Evolutionary conservation across 2,113 vertebrate species (phyloP), one percentile per base, ranked within the genome.

Genomic region (Origma solitaria): DNA sequence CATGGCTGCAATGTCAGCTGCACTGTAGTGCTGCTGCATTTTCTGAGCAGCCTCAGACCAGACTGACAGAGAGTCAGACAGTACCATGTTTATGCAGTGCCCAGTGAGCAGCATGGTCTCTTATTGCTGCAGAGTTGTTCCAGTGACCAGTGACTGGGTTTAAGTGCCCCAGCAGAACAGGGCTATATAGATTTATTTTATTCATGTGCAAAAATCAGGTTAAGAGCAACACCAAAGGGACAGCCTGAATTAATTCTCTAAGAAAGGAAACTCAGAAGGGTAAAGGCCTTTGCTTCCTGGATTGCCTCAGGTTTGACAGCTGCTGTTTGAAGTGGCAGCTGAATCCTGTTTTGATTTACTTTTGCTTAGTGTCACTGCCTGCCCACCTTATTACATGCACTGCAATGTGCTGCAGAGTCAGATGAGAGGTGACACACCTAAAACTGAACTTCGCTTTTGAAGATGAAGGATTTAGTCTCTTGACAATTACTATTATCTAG

Each of bases 81-180:
- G 27, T 13, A 7, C 33, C 83, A 2, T 5, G 6, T 25, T 47
- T 37, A 23, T 53, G 33, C n/a, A 64, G 19, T 75, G 56, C 42
- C 38, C 10, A 28, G 51, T 33, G 38, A 21, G 27, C 56, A 77
- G 22, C 6, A 4, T 1, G 1, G 50, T 35, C 25, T 60, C 15
- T 7, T 15, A 19, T 13, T 0, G 0, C 40, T 65, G 49, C 38
- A 33, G 44, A 19, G 28, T n/a, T 9, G 6, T 69, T 64, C 12
- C 0, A 1, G 30, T 68, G 47, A 56, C 33, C 19, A 42, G 13
- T 23, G 54, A 10, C 45, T 54, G 19, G 3, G 1, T 64, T 4
- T 49, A n/a, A 45, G 50, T 7, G 4, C 9, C 3, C 6, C 4
- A 27, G 35, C 3, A 7, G 24, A 31, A n/a, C 21, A 40, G 8